These are phyloP conservation scores for Parazoanthus darwini DNA, from an alignment of 92 coral and sea anemone species.

Conservation along the genomic window DNA sequence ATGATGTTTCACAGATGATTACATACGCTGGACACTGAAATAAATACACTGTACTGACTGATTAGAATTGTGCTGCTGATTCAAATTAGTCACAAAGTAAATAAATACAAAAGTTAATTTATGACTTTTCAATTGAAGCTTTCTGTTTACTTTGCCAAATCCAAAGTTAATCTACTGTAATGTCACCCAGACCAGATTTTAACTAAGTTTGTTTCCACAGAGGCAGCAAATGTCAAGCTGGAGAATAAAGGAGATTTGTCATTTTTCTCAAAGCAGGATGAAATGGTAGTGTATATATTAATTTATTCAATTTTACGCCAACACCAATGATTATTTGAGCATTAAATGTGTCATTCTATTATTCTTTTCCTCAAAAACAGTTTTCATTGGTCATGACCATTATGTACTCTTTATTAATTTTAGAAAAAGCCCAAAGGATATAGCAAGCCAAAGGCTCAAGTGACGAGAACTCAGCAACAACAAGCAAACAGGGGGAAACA, in stretches of 20 bases:
- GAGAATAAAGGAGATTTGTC: conserved; percentile 98
- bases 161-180: background rate
- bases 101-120: too few species aligned
- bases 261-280: conserved; percentile 99
- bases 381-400: background rate
- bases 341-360: too few species aligned
- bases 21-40: too few species aligned
- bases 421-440: conserved; percentile 98
- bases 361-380: background rate
- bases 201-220: conserved; percentile 46
- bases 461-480: conserved; percentile 83
- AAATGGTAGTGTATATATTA: conserved; percentile 61
- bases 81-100: too few species aligned
- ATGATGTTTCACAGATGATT: too few species aligned
- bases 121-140: too few species aligned
- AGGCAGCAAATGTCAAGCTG: conserved; percentile 87
- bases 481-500: conserved; percentile 84
- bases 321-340: background rate
- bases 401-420: background rate
- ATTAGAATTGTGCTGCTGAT: too few species aligned
- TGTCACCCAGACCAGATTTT: background rate
- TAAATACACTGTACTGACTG: too few species aligned
- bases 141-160: too few species aligned
- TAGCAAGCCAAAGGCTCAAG: conserved; percentile 89
- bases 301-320: background rate